These are phyloP conservation scores for Coenobita brevimanus DNA, from an alignment of 1,140 invertebrate genomes.

Conservation along the genomic window DNA sequence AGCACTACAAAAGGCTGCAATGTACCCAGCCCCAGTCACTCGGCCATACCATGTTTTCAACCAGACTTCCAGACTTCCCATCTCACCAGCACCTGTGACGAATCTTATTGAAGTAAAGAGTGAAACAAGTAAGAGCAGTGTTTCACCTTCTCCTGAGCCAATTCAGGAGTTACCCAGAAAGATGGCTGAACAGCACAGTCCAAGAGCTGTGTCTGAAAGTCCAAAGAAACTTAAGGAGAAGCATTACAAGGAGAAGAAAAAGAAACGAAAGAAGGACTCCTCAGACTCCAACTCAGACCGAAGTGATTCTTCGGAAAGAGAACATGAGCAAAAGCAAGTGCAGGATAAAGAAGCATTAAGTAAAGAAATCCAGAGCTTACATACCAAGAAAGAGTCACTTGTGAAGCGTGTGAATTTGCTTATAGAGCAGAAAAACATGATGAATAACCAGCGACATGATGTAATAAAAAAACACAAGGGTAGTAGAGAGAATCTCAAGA, in stretches of 20 bases:
- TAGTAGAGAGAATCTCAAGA: too few species aligned
- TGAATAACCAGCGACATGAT: too few species aligned
- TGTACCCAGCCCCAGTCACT: too few species aligned
- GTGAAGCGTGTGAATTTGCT: too few species aligned
- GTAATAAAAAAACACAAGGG: too few species aligned
- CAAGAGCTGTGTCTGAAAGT: constrained; percentile 17
- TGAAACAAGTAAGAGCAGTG: not conserved
- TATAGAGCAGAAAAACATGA: too few species aligned
- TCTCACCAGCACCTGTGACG: too few species aligned
- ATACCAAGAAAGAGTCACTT: constrained; percentile 15
- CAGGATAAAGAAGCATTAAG: not conserved
- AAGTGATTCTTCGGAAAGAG: constrained; percentile 21
- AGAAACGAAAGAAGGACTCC: constrained; percentile 30
- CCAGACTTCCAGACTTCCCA: too few species aligned
- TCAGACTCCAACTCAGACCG: constrained; percentile 3
- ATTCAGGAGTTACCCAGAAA: not conserved
- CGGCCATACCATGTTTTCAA: too few species aligned
- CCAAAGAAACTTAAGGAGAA: constrained; percentile 17
- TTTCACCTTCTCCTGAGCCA: not conserved
- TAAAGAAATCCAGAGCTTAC: constrained; percentile 16
- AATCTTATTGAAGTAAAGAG: not conserved
- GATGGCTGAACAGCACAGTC: not conserved
- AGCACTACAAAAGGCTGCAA: too few species aligned
- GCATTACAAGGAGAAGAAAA: constrained; percentile 28
- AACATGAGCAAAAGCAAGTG: constrained; percentile 7